phyloP scores from a whole-genome alignment of 1,140 invertebrate genomes.

The Drosophila elegans region DNA sequence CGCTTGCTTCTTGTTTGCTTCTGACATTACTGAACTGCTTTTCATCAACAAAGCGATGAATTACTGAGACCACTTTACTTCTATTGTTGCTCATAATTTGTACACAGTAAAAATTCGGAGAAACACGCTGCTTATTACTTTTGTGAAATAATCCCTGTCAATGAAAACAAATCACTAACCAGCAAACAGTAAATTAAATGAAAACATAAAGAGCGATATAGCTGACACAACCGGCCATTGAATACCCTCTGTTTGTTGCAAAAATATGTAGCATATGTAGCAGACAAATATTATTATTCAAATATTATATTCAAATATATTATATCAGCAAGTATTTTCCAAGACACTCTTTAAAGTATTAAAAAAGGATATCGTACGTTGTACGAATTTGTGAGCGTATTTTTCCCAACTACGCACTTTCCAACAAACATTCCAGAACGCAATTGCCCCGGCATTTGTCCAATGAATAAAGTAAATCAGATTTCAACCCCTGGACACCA shows the following conservation, averaged over 20 bases:
- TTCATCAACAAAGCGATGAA: slow-evolving; percentile 9
- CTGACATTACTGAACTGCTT: neutral
- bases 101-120: slow-evolving; percentile 8
- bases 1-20: slow-evolving; percentile 2
- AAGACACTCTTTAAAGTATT: too few relatives aligned
- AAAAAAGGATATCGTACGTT: too few relatives aligned
- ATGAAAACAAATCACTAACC: neutral
- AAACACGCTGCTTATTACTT: neutral
- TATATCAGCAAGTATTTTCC: too few relatives aligned
- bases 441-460: slow-evolving; percentile 16
- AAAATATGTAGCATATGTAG: neutral
- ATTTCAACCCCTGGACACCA: slow-evolving; percentile 19
- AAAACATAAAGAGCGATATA: neutral
- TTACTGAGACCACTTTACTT: slow-evolving; percentile 20
- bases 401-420: slow-evolving; percentile 29
- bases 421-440: slow-evolving; percentile 9
- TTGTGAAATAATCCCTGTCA: slow-evolving; percentile 9
- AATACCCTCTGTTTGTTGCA: neutral
- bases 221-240: neutral
- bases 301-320: too few relatives aligned
- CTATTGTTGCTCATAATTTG: slow-evolving; percentile 10
- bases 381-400: neutral
- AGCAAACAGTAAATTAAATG: neutral
- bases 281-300: too few relatives aligned
- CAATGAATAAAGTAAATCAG: neutral